Evolutionary conservation across 2,888 invertebrate species (phyloP).

Genomic region (Rhogogaster chlorosoma): DNA sequence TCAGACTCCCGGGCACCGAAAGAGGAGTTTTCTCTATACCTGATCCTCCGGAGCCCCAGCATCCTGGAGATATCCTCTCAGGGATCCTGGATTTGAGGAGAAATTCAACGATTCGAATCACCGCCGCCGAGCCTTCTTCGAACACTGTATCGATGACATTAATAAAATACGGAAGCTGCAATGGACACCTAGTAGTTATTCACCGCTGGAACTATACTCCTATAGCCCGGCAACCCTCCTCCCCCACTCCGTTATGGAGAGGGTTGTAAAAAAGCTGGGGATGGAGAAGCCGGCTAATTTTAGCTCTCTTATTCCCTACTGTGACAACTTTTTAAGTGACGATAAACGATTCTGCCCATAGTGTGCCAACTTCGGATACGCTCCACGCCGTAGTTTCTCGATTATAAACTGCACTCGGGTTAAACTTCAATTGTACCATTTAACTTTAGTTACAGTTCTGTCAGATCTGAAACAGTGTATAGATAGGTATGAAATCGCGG

Average conservation of each 20-base stretch:
- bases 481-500: background rate
- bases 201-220: background rate
- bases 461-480: background rate
- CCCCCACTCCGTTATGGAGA: background rate
- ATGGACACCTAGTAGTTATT: conserved; percentile 17
- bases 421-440: background rate
- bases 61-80: conserved; percentile 29
- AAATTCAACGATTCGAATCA: background rate
- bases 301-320: background rate
- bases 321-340: conserved; percentile 14
- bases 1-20: conserved; percentile 51
- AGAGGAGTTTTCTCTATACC: conserved; percentile 44
- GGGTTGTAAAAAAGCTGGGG: background rate
- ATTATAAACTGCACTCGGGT: conserved; percentile 23
- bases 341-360: background rate
- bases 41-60: conserved; percentile 54
- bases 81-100: conserved; percentile 16
- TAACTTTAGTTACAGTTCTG: background rate
- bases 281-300: background rate
- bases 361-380: background rate
- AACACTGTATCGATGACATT: background rate
- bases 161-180: conserved; percentile 20
- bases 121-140: background rate
- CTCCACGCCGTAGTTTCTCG: background rate
- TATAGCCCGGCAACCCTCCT: background rate